Evolutionary conservation across 2,888 invertebrate species (phyloP), one percentile per base, ranked within the genome.

Genomic region (Augochlorella aurata): DNA sequence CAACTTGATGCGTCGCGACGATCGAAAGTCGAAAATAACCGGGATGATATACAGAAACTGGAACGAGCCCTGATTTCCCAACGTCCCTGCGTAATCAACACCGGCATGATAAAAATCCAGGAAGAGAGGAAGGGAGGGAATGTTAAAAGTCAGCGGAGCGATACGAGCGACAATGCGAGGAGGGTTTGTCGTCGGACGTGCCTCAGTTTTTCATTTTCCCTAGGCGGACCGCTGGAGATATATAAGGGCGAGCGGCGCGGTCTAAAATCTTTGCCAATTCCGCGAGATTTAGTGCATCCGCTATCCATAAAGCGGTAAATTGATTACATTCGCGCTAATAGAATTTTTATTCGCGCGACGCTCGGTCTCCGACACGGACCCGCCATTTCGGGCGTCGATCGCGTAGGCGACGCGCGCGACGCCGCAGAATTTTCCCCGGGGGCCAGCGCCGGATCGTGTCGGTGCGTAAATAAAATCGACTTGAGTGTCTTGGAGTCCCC

Each of bases 221-320:
- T 68, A 8, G 63, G 38, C 18, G 63, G 63, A 63, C 16, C 38
- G 38, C 18, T 16, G 38, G 76, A 79, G 63, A 63, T 52, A 47
- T 63, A 67, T 21, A 69, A 44, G 61, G 29, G 29, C 5, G 68
- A 9, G 29, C 29, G 18, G 38, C 65, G 38, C 54, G 44, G 65
- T 66, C 71, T 52, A 71, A 80, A 80, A 81, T 81, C 81, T 80
- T 81, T 80, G 81, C 81, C 81, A 75, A 81, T 80, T 81, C 52
- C 49, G 67, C 74, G 74, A 74, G 74, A 81, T 81, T 81, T 81
- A 81, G 70, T 80, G 80, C 58, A 16, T 45, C 49, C 81, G 80
- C 47, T 70, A 61, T 74, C 80, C 74, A 52, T 81, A 81, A 79
- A 79, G 74, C 80, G 70, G 74, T 69, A 69, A 76, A 82, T 82